Evolutionary conservation across 2,113 vertebrate genomes (phyloP).

Genomic region (Boleophthalmus pectinirostris): DNA sequence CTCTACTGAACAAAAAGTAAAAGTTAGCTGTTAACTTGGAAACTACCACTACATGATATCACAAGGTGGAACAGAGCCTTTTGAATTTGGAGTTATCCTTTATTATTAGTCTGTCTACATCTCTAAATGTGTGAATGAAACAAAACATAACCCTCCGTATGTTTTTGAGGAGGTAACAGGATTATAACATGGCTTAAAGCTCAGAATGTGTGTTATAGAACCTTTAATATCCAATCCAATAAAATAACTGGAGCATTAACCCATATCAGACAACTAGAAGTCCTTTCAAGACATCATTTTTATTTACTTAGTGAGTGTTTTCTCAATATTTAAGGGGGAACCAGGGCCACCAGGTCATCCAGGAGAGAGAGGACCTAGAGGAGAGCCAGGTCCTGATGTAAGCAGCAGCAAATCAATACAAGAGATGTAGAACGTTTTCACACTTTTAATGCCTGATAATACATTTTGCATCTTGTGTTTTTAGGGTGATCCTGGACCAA

Average conservation of each 20-base stretch:
- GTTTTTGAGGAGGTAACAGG: too few relatives aligned
- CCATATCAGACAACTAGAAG: background rate
- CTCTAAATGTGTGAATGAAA: too few relatives aligned
- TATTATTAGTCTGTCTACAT: too few relatives aligned
- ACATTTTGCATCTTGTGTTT: slow-evolving; percentile 6
- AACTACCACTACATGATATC: too few relatives aligned
- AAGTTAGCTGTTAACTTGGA: too few relatives aligned
- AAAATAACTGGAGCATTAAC: background rate
- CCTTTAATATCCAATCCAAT: too few relatives aligned
- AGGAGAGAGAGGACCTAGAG: slow-evolving; percentile 81
- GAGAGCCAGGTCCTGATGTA: slow-evolving; percentile 82
- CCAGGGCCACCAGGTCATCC: slow-evolving; percentile 71
- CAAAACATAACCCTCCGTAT: too few relatives aligned
- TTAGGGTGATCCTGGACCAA: slow-evolving; percentile 82
- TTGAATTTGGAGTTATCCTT: too few relatives aligned
- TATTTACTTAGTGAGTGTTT: slow-evolving; percentile 7
- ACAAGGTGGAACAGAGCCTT: too few relatives aligned
- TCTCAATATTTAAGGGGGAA: slow-evolving; percentile 59
- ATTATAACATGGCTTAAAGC: too few relatives aligned
- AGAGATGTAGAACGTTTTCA: slow-evolving; percentile 27
- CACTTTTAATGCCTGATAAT: slow-evolving; percentile 8
- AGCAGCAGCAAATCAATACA: slow-evolving; percentile 36
- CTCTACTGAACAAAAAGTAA: too few relatives aligned
- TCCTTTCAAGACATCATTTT: background rate
- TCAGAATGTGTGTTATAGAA: too few relatives aligned